Base-by-base conservation (phyloP, 2,797 vertebrate species). In the Tadarida brasiliensis region DNA sequence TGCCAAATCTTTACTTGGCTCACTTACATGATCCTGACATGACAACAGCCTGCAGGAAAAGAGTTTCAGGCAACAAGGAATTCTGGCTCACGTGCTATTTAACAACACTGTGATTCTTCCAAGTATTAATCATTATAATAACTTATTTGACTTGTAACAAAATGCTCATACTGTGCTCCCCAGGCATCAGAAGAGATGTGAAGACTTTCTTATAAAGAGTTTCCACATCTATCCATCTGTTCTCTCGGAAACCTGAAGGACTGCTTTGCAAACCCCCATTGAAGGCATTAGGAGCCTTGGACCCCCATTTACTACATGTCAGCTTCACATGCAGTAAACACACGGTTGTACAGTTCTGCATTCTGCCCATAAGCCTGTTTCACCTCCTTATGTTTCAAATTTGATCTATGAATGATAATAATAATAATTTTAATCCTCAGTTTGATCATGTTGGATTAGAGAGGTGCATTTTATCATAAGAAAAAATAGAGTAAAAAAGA, bases 401-500 rank as follows among this genome's bases (percentile, higher is more conserved):
- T 76, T 77, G 20, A 81, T 61, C 85, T 59, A 33, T 65, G 6
- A 91, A 63, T 44, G 35, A 19, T 82, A 77, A 76, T 19, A 77
- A 76, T 19, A 16, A 70, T 39, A 70, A 24, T 83, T 90, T 47
- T 39, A 84, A 59, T 11, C 78, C 51, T 51, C 26, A 54, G 9
- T 57, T 88, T 70, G 70, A 74, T 33, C 56, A 65, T 87, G 44
- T 90, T 91, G 47, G n/a, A 87, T 91, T 71, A 81, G 10, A 80
- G 47, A 30, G 17, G 19, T 71, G 11, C 16, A 70, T 78, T 93
- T 93, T 63, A 80, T 51, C 44, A 68, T 28, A 71, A 80, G 22
- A 70, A 39, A 94, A 87, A 82, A 57, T 9, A 85, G 44, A 57
- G 61, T 77, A 93, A 90, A 56, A 28, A 91, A 92, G 26, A 89